These are phyloP conservation scores for Sesia apiformis DNA, from an alignment of 2,888 invertebrate species.

Conservation along the genomic window DNA sequence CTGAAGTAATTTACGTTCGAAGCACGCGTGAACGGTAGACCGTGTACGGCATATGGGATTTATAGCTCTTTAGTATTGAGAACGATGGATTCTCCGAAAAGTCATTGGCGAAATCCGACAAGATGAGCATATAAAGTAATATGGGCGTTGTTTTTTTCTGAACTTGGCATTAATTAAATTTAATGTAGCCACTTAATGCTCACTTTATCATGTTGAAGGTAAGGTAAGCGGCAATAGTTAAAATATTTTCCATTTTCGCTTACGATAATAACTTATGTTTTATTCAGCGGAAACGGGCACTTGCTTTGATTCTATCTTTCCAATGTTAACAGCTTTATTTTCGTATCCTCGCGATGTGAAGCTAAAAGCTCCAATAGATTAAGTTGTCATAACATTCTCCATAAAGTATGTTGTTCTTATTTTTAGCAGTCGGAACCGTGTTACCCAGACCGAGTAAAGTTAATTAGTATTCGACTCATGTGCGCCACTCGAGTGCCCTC, in stretches of 20 bases:
- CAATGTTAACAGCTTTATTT: slow-evolving; percentile 18
- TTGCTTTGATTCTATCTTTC: slow-evolving; percentile 10
- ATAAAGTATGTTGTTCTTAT: slow-evolving; percentile 1
- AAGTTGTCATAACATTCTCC: not conserved
- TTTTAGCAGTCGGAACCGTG: slow-evolving; percentile 24
- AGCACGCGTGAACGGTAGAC: slow-evolving; percentile 40
- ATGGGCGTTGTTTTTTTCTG: no score
- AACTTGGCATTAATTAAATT: no score
- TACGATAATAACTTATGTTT: no score
- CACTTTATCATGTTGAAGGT: no score
- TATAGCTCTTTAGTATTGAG: not conserved
- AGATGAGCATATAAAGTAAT: no score
- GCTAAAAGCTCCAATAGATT: not conserved
- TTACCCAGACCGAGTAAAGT: slow-evolving; percentile 31
- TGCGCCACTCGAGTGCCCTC: slow-evolving; percentile 43
- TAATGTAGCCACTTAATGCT: no score
- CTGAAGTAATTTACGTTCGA: slow-evolving; percentile 51
- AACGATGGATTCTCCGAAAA: not conserved
- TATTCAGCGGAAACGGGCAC: no score
- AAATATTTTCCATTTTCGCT: no score
- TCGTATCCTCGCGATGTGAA: not conserved
- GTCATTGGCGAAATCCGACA: no score
- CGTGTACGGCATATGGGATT: slow-evolving; percentile 27
- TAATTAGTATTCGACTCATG: slow-evolving; percentile 47
- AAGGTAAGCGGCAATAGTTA: no score